A percentile compares a stretch with the other conserved stretches of the same genome.
Conservation (phyloP, 1,140 invertebrate species). For the Heterodera carotae region DNA sequence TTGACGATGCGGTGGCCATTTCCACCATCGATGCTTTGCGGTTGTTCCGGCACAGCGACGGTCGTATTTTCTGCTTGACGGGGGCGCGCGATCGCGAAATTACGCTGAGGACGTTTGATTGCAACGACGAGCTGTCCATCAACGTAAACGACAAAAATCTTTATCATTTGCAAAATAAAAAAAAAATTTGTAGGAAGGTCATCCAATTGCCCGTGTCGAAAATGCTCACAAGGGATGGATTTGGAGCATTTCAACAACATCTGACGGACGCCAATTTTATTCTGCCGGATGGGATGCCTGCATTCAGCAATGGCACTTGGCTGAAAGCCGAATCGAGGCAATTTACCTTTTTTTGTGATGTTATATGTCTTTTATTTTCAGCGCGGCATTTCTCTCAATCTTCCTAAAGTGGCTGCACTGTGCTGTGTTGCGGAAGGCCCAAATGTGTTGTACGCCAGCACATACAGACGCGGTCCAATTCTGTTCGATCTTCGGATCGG, state of each 20-base stretch:
- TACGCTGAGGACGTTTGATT: conserved; percentile 35
- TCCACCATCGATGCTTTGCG: conserved; percentile 46
- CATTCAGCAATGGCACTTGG: conserved; percentile 41
- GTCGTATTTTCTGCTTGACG: conserved; percentile 38
- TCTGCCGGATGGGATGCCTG: conserved; percentile 42
- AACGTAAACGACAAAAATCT: conserved; percentile 2
- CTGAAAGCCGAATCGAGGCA: conserved; percentile 30
- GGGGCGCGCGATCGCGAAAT: conserved; percentile 47
- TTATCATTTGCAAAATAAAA: background rate
- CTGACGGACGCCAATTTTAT: conserved; percentile 19
- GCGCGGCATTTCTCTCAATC: background rate
- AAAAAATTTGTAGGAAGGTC: conserved; percentile 19
- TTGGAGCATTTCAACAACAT: conserved; percentile 22
- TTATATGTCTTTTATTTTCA: conserved; percentile 7
- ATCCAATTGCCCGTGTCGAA: conserved; percentile 10
- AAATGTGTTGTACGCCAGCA: conserved; percentile 34
- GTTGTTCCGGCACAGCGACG: conserved; percentile 30
- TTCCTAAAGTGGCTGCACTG: conserved; percentile 10
- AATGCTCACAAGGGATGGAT: conserved; percentile 17
- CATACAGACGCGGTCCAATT: conserved; percentile 33
- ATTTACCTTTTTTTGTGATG: conserved; percentile 17
- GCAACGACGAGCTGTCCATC: background rate
- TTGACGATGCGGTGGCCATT: conserved; percentile 12
- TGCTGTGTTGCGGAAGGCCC: conserved; percentile 29
- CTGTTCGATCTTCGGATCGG: conserved; percentile 34